A percentile compares a stretch with the other conserved stretches of the same genome.
Conservation (phyloP, 2,113 vertebrate species). For the Phoenicopterus ruber region DNA sequence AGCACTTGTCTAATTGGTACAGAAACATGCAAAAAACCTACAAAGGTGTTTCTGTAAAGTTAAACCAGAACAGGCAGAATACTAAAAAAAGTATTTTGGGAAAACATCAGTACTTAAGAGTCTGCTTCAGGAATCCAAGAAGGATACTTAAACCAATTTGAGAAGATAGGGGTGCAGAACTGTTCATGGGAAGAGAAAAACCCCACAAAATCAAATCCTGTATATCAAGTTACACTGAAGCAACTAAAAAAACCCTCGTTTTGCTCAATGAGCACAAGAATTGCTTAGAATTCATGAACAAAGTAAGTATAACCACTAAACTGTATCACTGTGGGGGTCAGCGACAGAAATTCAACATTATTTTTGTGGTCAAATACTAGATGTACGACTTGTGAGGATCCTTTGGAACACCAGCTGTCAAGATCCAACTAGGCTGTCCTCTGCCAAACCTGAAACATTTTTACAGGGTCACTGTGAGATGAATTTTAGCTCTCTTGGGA, state of each 20-base stretch:
- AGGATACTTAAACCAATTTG: neutral
- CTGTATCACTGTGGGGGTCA: neutral
- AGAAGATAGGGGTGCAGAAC: neutral
- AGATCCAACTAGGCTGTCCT: neutral
- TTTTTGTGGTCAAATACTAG: neutral
- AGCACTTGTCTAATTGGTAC: neutral
- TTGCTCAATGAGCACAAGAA: neutral
- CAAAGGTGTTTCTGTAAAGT: slow-evolving; percentile 58
- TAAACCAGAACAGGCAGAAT: slow-evolving; percentile 4
- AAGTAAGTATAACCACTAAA: neutral
- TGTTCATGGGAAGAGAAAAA: neutral
- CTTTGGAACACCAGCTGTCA: neutral
- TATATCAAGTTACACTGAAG: neutral
- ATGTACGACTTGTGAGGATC: neutral
- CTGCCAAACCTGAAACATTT: neutral
- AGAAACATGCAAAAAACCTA: slow-evolving; percentile 40
- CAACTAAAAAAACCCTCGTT: neutral
- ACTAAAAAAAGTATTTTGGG: neutral
- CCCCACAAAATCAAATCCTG: neutral
- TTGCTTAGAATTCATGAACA: neutral
- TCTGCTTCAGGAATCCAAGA: neutral
- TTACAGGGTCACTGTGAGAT: neutral
- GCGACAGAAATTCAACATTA: neutral
- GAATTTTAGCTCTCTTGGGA: neutral
- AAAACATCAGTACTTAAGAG: neutral